Evolutionary conservation across 2,888 invertebrate species (phyloP).

Genomic region (Bugulina stolonifera): DNA sequence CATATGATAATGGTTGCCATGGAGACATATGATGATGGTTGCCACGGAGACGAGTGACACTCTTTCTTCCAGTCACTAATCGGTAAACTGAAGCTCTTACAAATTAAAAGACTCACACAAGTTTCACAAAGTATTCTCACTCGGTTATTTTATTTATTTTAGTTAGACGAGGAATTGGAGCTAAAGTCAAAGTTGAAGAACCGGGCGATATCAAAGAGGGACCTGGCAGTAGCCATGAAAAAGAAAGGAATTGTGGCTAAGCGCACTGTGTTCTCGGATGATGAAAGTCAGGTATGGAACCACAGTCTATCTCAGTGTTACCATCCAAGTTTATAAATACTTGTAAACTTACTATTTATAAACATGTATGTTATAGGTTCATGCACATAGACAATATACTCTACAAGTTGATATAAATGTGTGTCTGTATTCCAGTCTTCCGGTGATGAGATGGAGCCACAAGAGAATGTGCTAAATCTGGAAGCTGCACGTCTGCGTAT

Average conservation of each 20-base stretch:
- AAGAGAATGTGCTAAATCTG: not conserved
- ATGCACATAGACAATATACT: too few species aligned
- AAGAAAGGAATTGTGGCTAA: conserved; percentile 13
- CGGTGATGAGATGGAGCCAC: not conserved
- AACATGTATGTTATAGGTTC: too few species aligned
- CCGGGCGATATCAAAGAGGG: conserved; percentile 7
- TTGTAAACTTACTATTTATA: too few species aligned
- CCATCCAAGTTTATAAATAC: too few species aligned
- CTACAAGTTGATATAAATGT: too few species aligned
- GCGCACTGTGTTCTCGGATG: conserved; percentile 1
- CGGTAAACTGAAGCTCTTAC: too few species aligned
- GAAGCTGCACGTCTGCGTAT: not conserved
- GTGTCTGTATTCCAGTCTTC: conserved; percentile 17
- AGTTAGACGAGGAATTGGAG: conserved; percentile 15
- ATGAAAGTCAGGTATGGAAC: not conserved
- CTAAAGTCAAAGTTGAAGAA: conserved; percentile 4
- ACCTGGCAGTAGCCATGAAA: conserved; percentile 12
- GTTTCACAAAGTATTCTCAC: too few species aligned
- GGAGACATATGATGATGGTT: too few species aligned
- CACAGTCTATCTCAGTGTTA: not conserved
- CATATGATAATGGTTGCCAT: too few species aligned
- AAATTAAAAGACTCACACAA: too few species aligned
- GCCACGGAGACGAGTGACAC: too few species aligned
- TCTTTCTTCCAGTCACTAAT: too few species aligned
- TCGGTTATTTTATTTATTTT: not conserved